These are phyloP conservation scores for Mobula hypostoma DNA, from an alignment of 2,113 vertebrate species.

Conservation along the genomic window DNA sequence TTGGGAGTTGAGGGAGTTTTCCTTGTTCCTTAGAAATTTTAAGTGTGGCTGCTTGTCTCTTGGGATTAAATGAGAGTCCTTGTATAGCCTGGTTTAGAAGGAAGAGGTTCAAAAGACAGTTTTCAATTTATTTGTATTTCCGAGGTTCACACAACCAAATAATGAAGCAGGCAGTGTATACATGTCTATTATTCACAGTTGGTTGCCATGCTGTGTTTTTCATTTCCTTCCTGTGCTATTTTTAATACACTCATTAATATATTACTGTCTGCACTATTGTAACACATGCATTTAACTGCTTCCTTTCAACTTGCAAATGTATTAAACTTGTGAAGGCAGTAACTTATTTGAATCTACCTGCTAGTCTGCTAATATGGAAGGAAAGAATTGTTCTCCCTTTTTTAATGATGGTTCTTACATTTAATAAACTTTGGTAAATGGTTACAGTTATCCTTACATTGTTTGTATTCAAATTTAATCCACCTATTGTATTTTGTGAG, in stretches of 20 bases:
- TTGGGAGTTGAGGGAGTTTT: background rate
- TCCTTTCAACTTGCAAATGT: background rate
- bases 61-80: background rate
- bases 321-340: conserved; percentile 12
- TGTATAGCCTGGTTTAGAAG: background rate
- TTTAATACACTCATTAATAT: conserved; percentile 23
- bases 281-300: conserved; percentile 4
- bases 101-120: background rate
- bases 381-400: background rate
- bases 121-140: background rate
- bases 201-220: background rate
- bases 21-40: background rate
- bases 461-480: background rate
- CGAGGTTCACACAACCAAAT: background rate
- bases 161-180: background rate
- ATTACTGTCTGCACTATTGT: conserved; percentile 20
- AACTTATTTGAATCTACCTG: background rate
- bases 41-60: background rate
- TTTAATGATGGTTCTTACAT: background rate
- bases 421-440: background rate
- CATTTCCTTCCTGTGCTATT: conserved; percentile 21
- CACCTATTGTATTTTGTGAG: background rate
- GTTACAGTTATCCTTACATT: background rate
- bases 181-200: background rate
- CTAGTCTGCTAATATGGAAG: background rate